A percentile compares a stretch with the other conserved stretches of the same genome.
Conservation (phyloP, 2,888 invertebrate species). For the Parasteatoda lunata region DNA sequence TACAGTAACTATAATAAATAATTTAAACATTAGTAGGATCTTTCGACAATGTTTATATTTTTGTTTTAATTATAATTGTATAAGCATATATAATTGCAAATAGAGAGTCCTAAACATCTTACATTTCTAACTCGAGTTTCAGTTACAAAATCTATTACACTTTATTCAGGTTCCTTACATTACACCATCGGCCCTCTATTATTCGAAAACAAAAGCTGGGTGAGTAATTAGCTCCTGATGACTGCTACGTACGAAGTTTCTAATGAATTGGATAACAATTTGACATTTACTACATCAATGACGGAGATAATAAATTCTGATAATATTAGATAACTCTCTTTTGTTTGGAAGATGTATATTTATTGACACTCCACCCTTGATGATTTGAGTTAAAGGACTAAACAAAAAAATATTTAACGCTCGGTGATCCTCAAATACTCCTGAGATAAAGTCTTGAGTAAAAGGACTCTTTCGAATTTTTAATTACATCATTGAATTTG, state of each 20-base stretch:
- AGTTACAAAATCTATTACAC: no score
- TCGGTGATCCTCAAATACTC: conserved; percentile 40
- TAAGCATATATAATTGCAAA: no score
- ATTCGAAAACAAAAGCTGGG: neutral
- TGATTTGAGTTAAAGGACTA: conserved; percentile 39
- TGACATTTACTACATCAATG: conserved; percentile 10
- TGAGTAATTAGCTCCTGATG: conserved; percentile 27
- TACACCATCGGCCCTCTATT: no score
- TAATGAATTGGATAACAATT: conserved; percentile 32
- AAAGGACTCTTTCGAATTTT: conserved; percentile 41
- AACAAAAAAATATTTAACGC: conserved; percentile 25
- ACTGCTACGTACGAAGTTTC: conserved; percentile 28
- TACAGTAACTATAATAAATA: no score
- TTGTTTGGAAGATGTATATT: conserved; percentile 20
- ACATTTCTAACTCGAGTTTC: no score
- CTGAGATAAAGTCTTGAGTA: conserved; percentile 46
- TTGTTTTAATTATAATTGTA: no score
- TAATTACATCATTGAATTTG: conserved; percentile 46
- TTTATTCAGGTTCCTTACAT: no score
- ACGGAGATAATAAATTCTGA: conserved; percentile 27
- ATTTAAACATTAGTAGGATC: no score
- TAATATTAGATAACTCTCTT: conserved; percentile 13
- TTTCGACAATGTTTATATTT: no score
- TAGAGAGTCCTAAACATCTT: no score
- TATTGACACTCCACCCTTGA: neutral